These are phyloP conservation scores for Crotalus helleri DNA, from an alignment of 2,113 vertebrate species.

Conservation along the genomic window DNA sequence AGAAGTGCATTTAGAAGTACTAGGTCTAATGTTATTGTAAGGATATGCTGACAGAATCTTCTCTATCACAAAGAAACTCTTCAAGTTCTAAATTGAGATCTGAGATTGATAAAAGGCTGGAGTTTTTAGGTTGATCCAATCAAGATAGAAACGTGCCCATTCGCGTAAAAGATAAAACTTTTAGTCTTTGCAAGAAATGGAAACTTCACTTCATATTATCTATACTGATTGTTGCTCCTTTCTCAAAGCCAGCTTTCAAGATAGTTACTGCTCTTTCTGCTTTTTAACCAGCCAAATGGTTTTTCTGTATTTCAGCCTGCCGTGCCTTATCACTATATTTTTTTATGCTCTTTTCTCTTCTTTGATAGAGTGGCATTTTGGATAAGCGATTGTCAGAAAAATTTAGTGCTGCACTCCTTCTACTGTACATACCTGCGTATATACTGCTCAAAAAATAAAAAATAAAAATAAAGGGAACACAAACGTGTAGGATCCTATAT, in stretches of 20 bases:
- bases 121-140: not conserved
- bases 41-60: not conserved
- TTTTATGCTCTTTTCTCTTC: constrained; percentile 25
- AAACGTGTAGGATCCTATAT: too few species aligned
- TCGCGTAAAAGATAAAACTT: not conserved
- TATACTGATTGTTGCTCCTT: not conserved
- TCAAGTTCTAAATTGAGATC: not conserved
- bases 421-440: not conserved
- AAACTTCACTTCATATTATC: not conserved
- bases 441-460: too few species aligned
- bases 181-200: not conserved
- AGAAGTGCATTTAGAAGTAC: not conserved
- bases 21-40: not conserved
- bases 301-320: not conserved
- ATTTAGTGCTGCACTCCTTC: constrained; percentile 37
- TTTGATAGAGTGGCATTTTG: constrained; percentile 31
- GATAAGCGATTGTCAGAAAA: constrained; percentile 46
- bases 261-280: not conserved
- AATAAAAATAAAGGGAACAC: too few species aligned
- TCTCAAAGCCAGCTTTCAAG: not conserved
- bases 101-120: not conserved
- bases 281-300: constrained; percentile 12
- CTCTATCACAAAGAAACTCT: not conserved
- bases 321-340: constrained; percentile 13
- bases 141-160: not conserved